Base-by-base conservation (phyloP, 2,797 vertebrate species). In the Phoeniculus purpureus region DNA sequence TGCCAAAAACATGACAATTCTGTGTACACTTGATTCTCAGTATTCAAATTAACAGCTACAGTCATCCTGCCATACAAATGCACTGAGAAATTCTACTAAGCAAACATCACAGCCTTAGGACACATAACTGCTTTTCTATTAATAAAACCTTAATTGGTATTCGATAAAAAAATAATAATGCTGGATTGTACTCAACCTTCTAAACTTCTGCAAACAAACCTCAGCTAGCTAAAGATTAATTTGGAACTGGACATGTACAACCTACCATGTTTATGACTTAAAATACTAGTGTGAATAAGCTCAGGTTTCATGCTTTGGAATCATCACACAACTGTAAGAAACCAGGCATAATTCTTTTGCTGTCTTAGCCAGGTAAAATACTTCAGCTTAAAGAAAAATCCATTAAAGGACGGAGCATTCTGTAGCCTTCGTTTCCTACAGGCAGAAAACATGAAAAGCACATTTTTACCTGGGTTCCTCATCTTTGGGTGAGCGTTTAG, bases 401-500 rank as follows among this genome's bases (percentile, higher is more conserved):
- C 21, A 22, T 12, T 18, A 43, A 81, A 85, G 11, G 7, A 84
- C 15, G 62, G 29, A 55, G 19, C 32, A 40, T 23, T 64, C 16
- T 20, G 14, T n/a, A 80, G 54, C 43, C 56, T 23, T 70, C 1
- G 1, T 26, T 75, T 90, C 60, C 54, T 70, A 50, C 10, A 83
- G 15, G 61, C 0, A 72, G 55, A 91, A 40, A 40, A 76, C 23
- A 88, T 56, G 66, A 91, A 91, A 85, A 32, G 21, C n/a, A 75
- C 45, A 50, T 79, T 94, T 93, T 97, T 98, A 99, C 99, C 99
- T 98, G 47, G 99, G 99, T 74, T 99, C 99, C 82, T 99, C 99
- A 62, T 99, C 99, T 98, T 99, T 99, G 83, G 98, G 90, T 62
- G 98, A 97, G 84, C 99, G 99, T 89, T 99, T 99, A 26, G 98